These are phyloP conservation scores for Selenia dentaria DNA, from an alignment of 2,888 invertebrate species.

Conservation along the genomic window DNA sequence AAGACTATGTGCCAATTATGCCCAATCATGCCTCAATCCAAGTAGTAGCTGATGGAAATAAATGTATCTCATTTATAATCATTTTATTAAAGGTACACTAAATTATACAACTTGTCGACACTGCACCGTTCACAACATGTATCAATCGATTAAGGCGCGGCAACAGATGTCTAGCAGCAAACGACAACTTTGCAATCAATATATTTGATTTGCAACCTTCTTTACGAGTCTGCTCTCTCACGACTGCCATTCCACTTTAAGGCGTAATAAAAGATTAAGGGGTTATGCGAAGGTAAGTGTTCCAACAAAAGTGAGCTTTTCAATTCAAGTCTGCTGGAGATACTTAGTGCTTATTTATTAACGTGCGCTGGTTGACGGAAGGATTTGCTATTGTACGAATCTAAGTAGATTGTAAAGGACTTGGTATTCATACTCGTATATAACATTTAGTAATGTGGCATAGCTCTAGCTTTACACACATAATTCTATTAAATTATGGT, in stretches of 20 bases:
- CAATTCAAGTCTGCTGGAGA: conserved; percentile 34
- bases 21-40: background rate
- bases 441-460: background rate
- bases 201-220: conserved; percentile 37
- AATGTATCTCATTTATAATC: conserved; percentile 14
- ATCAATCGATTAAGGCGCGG: conserved; percentile 30
- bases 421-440: background rate
- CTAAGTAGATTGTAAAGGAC: conserved; percentile 9
- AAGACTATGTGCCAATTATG: no score
- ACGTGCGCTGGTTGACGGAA: conserved; percentile 33
- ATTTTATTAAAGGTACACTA: conserved; percentile 11
- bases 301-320: conserved; percentile 41
- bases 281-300: conserved; percentile 28
- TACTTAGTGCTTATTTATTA: conserved; percentile 38
- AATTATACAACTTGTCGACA: conserved; percentile 27
- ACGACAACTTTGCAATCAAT: conserved; percentile 36
- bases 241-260: conserved; percentile 28
- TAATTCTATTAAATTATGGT: no score
- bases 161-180: conserved; percentile 35
- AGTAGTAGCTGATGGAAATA: conserved; percentile 12
- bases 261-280: conserved; percentile 38
- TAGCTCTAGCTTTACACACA: no score
- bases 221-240: conserved; percentile 32
- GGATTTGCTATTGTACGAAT: conserved; percentile 17
- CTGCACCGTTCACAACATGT: conserved; percentile 25